phyloP scores from a whole-genome alignment of 2,113 vertebrate genomes.

The Alosa alosa region DNA sequence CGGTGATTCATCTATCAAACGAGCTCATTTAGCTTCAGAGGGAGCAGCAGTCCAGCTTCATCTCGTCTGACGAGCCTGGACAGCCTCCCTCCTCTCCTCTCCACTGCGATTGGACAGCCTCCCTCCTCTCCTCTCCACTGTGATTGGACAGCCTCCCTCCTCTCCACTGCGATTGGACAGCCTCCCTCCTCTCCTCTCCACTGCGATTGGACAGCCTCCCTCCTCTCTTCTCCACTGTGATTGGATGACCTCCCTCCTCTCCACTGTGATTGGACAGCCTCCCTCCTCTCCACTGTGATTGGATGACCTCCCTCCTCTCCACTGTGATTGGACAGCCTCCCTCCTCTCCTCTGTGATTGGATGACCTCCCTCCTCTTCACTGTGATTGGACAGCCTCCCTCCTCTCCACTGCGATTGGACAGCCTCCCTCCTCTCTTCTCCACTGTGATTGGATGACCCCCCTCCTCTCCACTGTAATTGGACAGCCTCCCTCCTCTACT shows the following conservation, averaged over 20 bases:
- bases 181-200: too few species aligned
- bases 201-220: too few species aligned
- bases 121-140: too few species aligned
- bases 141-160: too few species aligned
- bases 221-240: too few species aligned
- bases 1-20: constrained; percentile 28
- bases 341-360: constrained; percentile 12
- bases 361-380: not conserved
- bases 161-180: too few species aligned
- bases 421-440: constrained; percentile 12
- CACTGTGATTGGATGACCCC: constrained; percentile 22
- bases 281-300: not conserved
- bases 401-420: constrained; percentile 9
- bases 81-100: not conserved
- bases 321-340: constrained; percentile 25
- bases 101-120: too few species aligned
- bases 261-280: too few species aligned
- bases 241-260: too few species aligned
- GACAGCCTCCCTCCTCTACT: constrained; percentile 11
- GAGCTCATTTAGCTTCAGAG: constrained; percentile 23
- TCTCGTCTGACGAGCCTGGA: constrained; percentile 31
- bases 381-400: constrained; percentile 26
- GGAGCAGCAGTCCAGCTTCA: constrained; percentile 28
- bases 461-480: constrained; percentile 10
- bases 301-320: not conserved